Percentiles rank a stretch among this genome's conserved stretches.
These are phyloP conservation scores for Unio pictorum DNA, from an alignment of 2,888 invertebrate species.

Conservation along the genomic window DNA sequence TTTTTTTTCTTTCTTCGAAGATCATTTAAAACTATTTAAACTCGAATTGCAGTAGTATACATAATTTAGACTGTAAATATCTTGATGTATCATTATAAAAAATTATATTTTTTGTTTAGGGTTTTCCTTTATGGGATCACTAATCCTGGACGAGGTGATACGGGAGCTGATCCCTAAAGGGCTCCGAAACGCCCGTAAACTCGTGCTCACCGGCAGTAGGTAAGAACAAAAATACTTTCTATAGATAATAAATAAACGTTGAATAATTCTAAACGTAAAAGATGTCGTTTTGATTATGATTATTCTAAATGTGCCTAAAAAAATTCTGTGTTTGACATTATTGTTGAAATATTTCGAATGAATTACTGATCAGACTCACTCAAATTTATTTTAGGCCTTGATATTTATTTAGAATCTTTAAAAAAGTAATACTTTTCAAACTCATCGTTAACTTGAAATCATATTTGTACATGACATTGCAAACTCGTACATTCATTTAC, in stretches of 20 bases:
- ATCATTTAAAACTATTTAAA: too few species aligned
- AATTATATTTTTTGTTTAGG: conserved; percentile 26
- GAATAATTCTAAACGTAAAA: background rate
- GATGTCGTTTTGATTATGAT: too few species aligned
- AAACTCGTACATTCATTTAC: too few species aligned
- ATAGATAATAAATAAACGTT: conserved; percentile 66
- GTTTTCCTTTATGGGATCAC: conserved; percentile 90
- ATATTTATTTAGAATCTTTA: too few species aligned
- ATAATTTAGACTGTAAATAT: too few species aligned
- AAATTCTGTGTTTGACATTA: background rate
- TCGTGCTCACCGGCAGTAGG: conserved; percentile 82
- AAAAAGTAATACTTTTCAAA: too few species aligned
- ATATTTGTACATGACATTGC: too few species aligned
- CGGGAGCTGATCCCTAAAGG: conserved; percentile 77
- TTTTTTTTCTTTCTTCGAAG: too few species aligned
- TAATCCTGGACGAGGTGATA: conserved; percentile 84
- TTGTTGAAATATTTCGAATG: background rate
- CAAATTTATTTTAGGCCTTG: too few species aligned
- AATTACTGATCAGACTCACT: too few species aligned
- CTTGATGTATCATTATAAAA: background rate
- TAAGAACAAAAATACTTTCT: conserved; percentile 77
- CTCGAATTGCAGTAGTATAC: too few species aligned
- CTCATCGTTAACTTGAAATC: too few species aligned
- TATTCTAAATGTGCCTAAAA: background rate
- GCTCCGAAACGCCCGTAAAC: conserved; percentile 81